Evolutionary conservation across 2,113 vertebrate genomes (phyloP).

Genomic region (Accipiter cooperii): DNA sequence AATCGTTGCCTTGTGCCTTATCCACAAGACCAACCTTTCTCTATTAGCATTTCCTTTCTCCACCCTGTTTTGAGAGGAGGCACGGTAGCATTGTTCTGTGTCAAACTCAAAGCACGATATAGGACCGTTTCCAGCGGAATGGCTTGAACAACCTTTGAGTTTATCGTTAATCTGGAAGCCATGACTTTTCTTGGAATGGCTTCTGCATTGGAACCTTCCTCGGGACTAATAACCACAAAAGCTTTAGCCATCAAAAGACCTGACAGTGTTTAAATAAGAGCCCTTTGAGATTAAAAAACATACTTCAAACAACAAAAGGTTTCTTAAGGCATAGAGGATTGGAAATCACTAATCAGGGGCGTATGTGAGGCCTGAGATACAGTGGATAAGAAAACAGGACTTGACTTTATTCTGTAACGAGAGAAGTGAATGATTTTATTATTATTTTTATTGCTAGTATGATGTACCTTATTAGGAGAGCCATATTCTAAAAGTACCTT

Average conservation of each 20-base stretch:
- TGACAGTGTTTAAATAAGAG: neutral
- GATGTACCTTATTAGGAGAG: neutral
- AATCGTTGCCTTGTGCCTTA: conserved; percentile 47
- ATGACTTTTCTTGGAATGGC: neutral
- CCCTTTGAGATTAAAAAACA: neutral
- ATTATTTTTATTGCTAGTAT: neutral
- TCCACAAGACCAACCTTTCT: conserved; percentile 32
- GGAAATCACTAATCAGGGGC: neutral
- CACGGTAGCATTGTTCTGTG: neutral
- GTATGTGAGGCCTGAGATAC: neutral
- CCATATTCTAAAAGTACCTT: neutral
- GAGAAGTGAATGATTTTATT: neutral
- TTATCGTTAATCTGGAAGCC: conserved; percentile 17
- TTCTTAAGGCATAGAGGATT: neutral
- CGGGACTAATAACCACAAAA: neutral
- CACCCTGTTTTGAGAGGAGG: conserved; percentile 45
- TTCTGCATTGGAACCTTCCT: neutral
- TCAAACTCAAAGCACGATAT: neutral
- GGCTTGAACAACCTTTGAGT: neutral
- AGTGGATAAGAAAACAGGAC: neutral
- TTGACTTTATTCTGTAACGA: neutral
- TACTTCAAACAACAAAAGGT: neutral
- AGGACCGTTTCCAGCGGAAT: neutral
- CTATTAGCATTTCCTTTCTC: conserved; percentile 47
- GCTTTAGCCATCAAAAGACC: neutral